Conservation (phyloP, 1,140 invertebrate species). For the Halesus radiatus region DNA sequence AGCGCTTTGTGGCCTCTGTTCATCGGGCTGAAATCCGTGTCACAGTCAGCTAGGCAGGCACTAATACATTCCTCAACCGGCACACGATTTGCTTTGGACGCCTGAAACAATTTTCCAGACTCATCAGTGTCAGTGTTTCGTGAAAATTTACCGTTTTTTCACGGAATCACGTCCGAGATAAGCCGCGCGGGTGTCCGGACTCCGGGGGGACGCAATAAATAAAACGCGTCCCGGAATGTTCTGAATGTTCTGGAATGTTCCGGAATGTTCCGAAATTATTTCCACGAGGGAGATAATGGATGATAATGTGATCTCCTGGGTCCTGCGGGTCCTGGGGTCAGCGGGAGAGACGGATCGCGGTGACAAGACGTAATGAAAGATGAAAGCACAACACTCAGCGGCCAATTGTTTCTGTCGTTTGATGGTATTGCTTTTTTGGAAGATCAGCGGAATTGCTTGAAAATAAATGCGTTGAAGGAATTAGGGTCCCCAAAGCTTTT, state of each 20-base stretch:
- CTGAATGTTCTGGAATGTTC: no score
- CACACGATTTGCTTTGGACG: no score
- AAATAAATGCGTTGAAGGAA: no score
- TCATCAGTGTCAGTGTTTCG: not conserved
- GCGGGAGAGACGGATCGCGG: not conserved
- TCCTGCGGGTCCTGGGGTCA: not conserved
- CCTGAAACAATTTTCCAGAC: not conserved
- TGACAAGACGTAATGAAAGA: slow-evolving; percentile 8
- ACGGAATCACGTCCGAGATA: slow-evolving; percentile 11
- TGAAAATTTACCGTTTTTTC: not conserved
- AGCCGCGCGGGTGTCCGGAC: not conserved
- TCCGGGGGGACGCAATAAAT: slow-evolving; percentile 11
- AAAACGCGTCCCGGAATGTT: not conserved
- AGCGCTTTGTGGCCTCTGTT: no score
- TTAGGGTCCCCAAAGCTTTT: no score
- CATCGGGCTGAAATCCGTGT: no score
- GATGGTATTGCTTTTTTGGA: no score
- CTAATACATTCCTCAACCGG: no score
- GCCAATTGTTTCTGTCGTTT: no score
- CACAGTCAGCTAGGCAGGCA: no score
- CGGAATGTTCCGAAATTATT: slow-evolving; percentile 6
- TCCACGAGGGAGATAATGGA: slow-evolving; percentile 18
- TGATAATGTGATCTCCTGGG: slow-evolving; percentile 5
- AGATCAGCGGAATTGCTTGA: no score
- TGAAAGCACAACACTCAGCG: not conserved